Conservation (phyloP, 2,797 vertebrate species). For the Eupleurogrammus muticus region DNA sequence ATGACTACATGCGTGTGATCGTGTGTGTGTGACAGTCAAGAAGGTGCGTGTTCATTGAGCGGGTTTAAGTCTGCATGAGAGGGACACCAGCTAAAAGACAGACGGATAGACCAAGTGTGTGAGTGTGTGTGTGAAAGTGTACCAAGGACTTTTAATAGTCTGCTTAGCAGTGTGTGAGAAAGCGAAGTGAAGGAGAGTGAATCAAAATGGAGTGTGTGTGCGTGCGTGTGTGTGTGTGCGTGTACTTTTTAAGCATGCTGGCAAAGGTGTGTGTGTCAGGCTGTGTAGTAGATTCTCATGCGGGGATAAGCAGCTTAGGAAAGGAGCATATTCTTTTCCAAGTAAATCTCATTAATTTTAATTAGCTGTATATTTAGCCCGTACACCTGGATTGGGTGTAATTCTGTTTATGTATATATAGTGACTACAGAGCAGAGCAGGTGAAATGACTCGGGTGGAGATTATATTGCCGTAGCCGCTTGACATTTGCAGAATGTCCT, state of each 20-base stretch:
- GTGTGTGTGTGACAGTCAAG: too few relatives aligned
- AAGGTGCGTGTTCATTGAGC: conserved; percentile 47
- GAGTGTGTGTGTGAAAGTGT: conserved; percentile 6
- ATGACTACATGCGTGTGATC: conserved; percentile 6
- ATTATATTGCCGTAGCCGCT: conserved; percentile 49
- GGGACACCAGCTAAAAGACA: conserved; percentile 30
- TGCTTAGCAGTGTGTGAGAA: conserved; percentile 60
- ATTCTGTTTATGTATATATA: conserved; percentile 62
- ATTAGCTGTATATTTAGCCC: conserved; percentile 83
- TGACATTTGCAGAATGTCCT: conserved; percentile 73
- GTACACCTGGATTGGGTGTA: conserved; percentile 76
- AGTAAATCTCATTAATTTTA: conserved; percentile 85
- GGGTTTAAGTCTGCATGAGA: conserved; percentile 59
- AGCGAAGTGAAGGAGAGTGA: conserved; percentile 56
- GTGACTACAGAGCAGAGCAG: conserved; percentile 52
- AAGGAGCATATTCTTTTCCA: conserved; percentile 79
- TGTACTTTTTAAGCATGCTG: conserved; percentile 21
- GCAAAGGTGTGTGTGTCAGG: conserved; percentile 37
- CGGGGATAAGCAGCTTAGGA: conserved; percentile 77
- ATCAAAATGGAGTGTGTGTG: conserved; percentile 46
- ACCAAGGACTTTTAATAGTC: conserved; percentile 47
- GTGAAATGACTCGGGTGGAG: conserved; percentile 69
- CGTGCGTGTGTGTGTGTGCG: conserved; percentile 27
- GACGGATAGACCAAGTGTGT: conserved; percentile 10
- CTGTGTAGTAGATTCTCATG: conserved; percentile 66